A percentile compares a stretch with the other conserved stretches of the same genome.
These are phyloP conservation scores for Notodonta dromedarius DNA, from an alignment of 2,888 invertebrate genomes.

Conservation along the genomic window DNA sequence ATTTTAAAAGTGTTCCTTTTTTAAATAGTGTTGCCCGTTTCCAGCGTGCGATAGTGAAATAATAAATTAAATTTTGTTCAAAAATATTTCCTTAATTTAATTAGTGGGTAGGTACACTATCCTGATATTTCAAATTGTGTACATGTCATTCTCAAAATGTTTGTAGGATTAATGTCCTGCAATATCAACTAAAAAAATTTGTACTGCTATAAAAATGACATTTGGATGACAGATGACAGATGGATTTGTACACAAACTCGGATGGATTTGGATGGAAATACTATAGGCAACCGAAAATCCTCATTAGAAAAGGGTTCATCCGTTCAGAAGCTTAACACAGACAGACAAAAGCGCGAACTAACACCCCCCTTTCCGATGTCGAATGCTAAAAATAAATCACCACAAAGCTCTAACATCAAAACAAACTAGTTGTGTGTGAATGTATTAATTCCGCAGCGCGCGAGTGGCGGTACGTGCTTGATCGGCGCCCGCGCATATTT, in stretches of 20 bases:
- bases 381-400: slow-evolving; percentile 3
- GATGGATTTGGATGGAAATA: too few species aligned
- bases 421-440: background rate
- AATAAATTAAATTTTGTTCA: background rate
- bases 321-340: background rate
- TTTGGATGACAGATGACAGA: too few species aligned
- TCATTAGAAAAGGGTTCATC: background rate
- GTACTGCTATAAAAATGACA: too few species aligned
- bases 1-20: slow-evolving; percentile 31
- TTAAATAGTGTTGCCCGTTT: slow-evolving; percentile 9
- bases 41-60: background rate
- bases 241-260: too few species aligned
- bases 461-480: slow-evolving; percentile 11
- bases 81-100: too few species aligned
- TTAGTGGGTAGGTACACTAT: too few species aligned
- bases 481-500: slow-evolving; percentile 15
- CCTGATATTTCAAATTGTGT: too few species aligned
- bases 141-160: too few species aligned
- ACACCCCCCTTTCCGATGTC: background rate
- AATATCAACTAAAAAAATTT: too few species aligned
- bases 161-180: too few species aligned
- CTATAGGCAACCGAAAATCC: background rate
- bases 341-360: background rate
- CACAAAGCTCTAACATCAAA: background rate
- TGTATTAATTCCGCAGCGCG: slow-evolving; percentile 5